Conservation (phyloP, 1,140 invertebrate genomes). For the Stratiolaelaps scimitus region DNA sequence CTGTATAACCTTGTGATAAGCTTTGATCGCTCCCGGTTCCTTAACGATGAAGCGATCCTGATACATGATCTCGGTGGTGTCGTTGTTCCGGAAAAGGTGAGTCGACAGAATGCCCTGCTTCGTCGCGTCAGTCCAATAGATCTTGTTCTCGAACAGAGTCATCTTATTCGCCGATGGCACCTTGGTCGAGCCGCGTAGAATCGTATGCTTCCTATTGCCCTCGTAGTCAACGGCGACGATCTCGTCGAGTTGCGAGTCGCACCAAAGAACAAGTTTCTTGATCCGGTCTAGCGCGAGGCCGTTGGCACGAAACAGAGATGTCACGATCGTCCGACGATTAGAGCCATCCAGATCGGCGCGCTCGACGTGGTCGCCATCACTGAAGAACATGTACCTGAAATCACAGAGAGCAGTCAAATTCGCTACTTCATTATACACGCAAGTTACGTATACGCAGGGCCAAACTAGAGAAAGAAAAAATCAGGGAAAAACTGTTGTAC, state of each 20-base stretch:
- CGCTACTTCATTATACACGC: constrained; percentile 20
- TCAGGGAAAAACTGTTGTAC: constrained; percentile 8
- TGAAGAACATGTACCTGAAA: constrained; percentile 68
- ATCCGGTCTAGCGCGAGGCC: constrained; percentile 75
- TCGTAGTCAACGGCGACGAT: constrained; percentile 95
- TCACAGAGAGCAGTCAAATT: constrained; percentile 24
- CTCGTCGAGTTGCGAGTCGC: constrained; percentile 85
- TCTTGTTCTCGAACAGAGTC: constrained; percentile 72
- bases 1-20: constrained; percentile 63
- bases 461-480: constrained; percentile 29
- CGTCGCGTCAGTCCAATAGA: constrained; percentile 91
- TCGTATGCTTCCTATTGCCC: constrained; percentile 51
- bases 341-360: constrained; percentile 84
- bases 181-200: constrained; percentile 51
- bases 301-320: constrained; percentile 76
- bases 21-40: constrained; percentile 70
- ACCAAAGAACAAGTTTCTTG: constrained; percentile 81
- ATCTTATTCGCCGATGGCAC: constrained; percentile 73
- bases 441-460: constrained; percentile 19
- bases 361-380: constrained; percentile 74
- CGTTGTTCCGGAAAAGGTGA: constrained; percentile 66
- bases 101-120: constrained; percentile 85
- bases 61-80: constrained; percentile 61
- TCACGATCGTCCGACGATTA: constrained; percentile 62
- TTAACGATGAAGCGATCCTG: constrained; percentile 57